These are phyloP conservation scores for Phytoseiulus persimilis DNA, from an alignment of 2,888 invertebrate species.

Conservation along the genomic window DNA sequence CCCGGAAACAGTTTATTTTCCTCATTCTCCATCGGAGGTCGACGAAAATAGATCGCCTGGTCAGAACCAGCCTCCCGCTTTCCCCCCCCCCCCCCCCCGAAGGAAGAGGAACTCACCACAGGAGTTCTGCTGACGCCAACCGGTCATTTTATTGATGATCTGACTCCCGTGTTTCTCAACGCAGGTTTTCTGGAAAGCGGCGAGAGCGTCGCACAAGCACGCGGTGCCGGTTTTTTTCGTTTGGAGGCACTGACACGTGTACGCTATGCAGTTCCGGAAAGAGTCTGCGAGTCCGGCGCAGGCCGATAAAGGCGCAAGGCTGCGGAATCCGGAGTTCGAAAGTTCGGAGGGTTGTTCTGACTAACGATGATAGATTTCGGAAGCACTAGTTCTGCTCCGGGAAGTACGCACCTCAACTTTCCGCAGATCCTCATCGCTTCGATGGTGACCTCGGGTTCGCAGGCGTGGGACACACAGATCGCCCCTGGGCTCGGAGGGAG, in stretches of 20 bases:
- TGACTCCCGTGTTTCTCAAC: conserved; percentile 17
- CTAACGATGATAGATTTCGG: no score
- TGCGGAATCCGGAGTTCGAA: neutral
- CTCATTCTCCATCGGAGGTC: no score
- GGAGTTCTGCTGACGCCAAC: conserved; percentile 22
- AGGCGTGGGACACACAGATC: conserved; percentile 25
- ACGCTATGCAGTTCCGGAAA: conserved; percentile 10
- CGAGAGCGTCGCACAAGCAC: neutral
- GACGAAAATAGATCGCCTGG: no score
- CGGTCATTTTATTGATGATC: conserved; percentile 1
- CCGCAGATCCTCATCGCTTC: conserved; percentile 13
- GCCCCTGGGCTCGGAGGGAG: conserved; percentile 12
- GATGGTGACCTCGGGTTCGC: neutral
- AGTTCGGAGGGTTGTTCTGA: neutral
- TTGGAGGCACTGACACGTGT: conserved; percentile 18
- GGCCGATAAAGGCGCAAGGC: neutral
- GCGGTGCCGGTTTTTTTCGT: neutral
- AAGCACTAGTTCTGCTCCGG: no score
- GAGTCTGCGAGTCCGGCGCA: neutral
- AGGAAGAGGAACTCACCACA: conserved; percentile 14
- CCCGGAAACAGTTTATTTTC: no score
- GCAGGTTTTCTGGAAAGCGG: conserved; percentile 13
- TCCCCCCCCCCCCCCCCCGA: no score
- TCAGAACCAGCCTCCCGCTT: no score
- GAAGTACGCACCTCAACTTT: neutral